Base-by-base conservation (phyloP, 2,113 vertebrate genomes). In the Illadopsis cleaveri region DNA sequence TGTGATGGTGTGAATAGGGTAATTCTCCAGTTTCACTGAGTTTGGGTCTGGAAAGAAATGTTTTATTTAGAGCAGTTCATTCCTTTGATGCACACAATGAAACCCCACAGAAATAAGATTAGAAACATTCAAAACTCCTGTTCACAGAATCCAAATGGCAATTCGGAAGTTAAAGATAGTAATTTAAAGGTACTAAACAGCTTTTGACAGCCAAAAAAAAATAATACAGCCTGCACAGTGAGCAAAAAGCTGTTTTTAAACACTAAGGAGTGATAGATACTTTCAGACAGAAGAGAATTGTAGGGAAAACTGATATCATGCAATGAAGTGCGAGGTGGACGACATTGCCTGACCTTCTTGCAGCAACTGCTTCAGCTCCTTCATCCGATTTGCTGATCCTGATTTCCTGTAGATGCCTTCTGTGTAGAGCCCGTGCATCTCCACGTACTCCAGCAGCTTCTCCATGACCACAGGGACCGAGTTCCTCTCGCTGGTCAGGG, bases 391-490 rank as follows among this genome's bases (percentile, higher is more conserved):
- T 84, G 99, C 99, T 0, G 99, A 98, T 2, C 99, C 99, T 0
- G 99, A 99, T 85, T 99, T 99, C 93, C 99, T 99, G 94, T 99
- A 99, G 92, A 99, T 99, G 90, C 99, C 99, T 85, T 99, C 99
- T 0, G 99, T 99, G 97, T 99, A 99, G 37, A 99, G 98, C 68
- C 99, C 99, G 0, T 99, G 98, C 98, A 99, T 99, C 98, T 99
- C 99, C 91, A 99, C 99, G 0, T 99, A 99, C 93, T 99, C 99
- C 81, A 99, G 98, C 97, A 99, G 94, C 94, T 99, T 99, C 98
- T 99, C 99, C 98, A 99, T 96, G 77, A 99, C 99, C 24, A 99
- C 20, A 0, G 99, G 99, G 4, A 99, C 99, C 0, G 99, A 98
- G 72, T 97, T 98, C 94, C 98, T 99, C 15, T 99, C 99, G 4